Percentiles rank a stretch among this genome's conserved stretches.
These are phyloP conservation scores for Pachypsylla venusta DNA, from an alignment of 1,140 invertebrate species.

Conservation along the genomic window DNA sequence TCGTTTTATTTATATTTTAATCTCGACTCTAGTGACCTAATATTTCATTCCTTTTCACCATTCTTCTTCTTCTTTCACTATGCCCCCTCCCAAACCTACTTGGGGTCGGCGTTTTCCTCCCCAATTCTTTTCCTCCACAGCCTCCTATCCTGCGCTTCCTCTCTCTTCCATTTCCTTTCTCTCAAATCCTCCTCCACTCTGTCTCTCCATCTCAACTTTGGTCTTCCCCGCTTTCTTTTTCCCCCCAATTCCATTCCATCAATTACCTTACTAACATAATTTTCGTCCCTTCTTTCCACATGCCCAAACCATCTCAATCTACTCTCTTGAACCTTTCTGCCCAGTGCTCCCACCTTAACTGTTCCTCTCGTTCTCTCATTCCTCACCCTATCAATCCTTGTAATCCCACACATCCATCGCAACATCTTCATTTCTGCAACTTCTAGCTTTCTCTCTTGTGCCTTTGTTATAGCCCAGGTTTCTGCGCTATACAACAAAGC, in stretches of 20 bases:
- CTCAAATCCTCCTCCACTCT: not conserved
- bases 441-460: constrained; percentile 1
- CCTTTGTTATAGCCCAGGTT: constrained; percentile 4
- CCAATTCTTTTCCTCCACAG: not conserved
- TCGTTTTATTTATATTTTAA: too few species aligned
- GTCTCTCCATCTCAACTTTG: constrained; percentile 10
- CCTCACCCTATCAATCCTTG: constrained; percentile 11
- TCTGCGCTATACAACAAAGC: constrained; percentile 8
- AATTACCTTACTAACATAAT: not conserved
- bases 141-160: not conserved
- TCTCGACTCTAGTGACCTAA: too few species aligned
- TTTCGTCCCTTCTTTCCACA: constrained; percentile 3
- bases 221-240: constrained; percentile 7
- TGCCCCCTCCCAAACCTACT: not conserved
- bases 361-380: constrained; percentile 7
- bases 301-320: constrained; percentile 12
- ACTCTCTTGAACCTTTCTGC: not conserved
- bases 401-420: not conserved
- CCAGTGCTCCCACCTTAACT: constrained; percentile 1
- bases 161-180: not conserved
- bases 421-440: constrained; percentile 10
- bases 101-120: constrained; percentile 2
- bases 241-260: constrained; percentile 2
- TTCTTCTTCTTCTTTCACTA: constrained; percentile 8
- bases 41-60: too few species aligned